Evolutionary conservation across 2,797 vertebrate species (phyloP), one percentile per base, ranked within the genome.

Genomic region (Choloepus didactylus): DNA sequence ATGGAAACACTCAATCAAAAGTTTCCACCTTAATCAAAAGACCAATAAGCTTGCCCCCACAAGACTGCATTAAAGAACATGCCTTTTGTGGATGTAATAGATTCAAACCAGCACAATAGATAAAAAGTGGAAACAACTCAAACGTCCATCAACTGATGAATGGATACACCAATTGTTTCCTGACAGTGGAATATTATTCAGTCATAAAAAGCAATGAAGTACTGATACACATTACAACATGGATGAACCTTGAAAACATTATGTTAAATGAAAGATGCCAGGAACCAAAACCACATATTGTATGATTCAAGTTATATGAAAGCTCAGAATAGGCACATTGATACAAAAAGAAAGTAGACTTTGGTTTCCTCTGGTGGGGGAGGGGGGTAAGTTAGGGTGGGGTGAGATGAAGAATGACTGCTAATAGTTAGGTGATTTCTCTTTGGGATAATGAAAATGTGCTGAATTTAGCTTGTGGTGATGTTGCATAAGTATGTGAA

Each of bases 341-440:
- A 3, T 29, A 51, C 25, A 19, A 15, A 23, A 49, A 67, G 46
- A 80, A 44, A 77, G 49, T 29, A 76, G 18, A 8, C 2, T 8
- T 6, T n/a, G 54, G 5, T 66, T 35, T 15, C 16, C 9, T 29
- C n/a, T 1, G 12, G 4, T 21, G 67, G 25, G n/a, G 41, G 10
- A 15, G 16, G 16, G 18, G 18, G 18, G 1, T 16, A 56, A 16
- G 18, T 56, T 16, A 56, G 18, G 0, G 10, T 29, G 14, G 0
- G 10, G 3, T 8, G n/a, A 29, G 10, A 66, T 15, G 1, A 4
- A 29, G 41, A 86, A 29, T 44, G 18, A 64, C 54, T 41, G 4
- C 38, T 66, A 69, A 86, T 3, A 16, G 14, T 23, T 1, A 86
- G 87, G 87, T 3, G 2, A 25, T 70, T 62, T 31, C 49, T 73